Base-by-base conservation (phyloP, 2,888 invertebrate genomes). In the Neoascia interrupta region DNA sequence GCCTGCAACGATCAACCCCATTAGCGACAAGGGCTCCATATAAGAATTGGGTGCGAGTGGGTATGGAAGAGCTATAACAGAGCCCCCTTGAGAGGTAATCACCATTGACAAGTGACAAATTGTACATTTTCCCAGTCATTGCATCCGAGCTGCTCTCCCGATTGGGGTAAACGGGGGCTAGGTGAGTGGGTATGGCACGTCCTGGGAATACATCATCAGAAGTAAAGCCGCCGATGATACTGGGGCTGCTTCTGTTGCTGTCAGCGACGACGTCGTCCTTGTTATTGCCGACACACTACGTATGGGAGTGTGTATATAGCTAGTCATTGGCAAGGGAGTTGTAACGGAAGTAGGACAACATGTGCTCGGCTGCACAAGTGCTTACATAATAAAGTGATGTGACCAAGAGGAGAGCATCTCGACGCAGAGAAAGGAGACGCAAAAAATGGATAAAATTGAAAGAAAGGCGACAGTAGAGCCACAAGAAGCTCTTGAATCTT, bases 61-160 rank as follows among this genome's bases (percentile, higher is more conserved):
- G 19, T n/a, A n/a, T 31, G 53, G 26, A 21, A 19, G 60, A 26
- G 45, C 43, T 31, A 26, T 28, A 23, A 26, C 43, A 11, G 11
- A 19, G 13, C 36, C 54, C 60, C 43, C 60, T 68, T 23, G 66
- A 66, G 74, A 74, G 74, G 74, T 74, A 74, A 74, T 74, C 74
- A 74, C 66, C 74, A 74, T 68, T 68, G 74, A 74, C 74, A 68
- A 75, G 74, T 75, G 74, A 75, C 74, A 75, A 75, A 75, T 75
- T 68, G 74, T 68, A 68, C 56, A 75, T 75, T 75, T 75, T 68
- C 68, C 49, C 68, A 68, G 74, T 56, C 74, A 75, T 68, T 68
- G 61, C 54, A 75, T 72, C 61, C 49, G 54, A 68, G 54, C 47
- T 45, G 36, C 23, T 60, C 36, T 31, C 51, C 2, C 8, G 13